Conservation (phyloP, 37 sponge, comb jelly and placozoan genomes). For the Chondrosia reniformis region DNA sequence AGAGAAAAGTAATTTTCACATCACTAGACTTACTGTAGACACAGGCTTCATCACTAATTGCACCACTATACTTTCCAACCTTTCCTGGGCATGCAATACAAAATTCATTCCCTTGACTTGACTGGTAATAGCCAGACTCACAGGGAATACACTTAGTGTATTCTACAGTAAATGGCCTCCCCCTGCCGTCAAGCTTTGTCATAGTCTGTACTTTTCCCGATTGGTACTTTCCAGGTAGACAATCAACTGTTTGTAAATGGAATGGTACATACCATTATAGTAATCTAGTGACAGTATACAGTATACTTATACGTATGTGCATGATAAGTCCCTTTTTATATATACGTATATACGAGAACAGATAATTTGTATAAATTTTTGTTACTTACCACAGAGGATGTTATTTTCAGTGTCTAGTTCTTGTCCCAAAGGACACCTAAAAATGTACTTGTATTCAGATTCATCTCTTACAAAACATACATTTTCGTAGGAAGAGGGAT, state of each 20-base stretch:
- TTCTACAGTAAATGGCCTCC: not conserved
- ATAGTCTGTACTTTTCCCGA: not conserved
- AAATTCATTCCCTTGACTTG: not conserved
- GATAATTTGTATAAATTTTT: not conserved
- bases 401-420: not conserved
- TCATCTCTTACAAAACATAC: not conserved
- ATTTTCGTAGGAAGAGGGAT: constrained; percentile 5
- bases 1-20: no score
- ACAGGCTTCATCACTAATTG: not conserved
- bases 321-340: not conserved
- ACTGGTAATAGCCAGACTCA: not conserved
- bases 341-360: not conserved
- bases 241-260: not conserved
- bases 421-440: constrained; percentile 1
- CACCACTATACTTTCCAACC: not conserved
- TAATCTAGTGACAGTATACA: not conserved
- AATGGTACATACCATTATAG: not conserved
- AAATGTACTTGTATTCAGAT: not conserved
- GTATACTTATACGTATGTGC: not conserved
- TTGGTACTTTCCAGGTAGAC: not conserved
- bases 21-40: constrained; percentile 2
- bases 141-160: not conserved
- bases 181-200: not conserved
- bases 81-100: constrained; percentile 11
- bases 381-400: constrained; percentile 1